Evolutionary conservation across 2,888 invertebrate species (phyloP), one percentile per base, ranked within the genome.

Genomic region (Pherbina coryleti): DNA sequence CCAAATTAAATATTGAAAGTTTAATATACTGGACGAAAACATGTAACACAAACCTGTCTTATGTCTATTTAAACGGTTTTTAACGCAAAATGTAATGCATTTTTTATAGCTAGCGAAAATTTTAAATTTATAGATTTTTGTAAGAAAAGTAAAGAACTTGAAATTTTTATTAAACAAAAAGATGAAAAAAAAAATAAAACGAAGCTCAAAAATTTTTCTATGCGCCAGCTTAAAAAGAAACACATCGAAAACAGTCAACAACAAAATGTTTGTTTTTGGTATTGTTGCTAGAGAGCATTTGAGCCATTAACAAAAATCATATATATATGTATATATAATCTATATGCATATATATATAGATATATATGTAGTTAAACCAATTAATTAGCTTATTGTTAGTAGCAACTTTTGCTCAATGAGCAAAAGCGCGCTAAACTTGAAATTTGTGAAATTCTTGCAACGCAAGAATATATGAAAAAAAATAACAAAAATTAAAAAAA

Each of bases 61-160:
- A 60, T 66, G 69, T 69, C 69, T 69, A 51, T 69, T 69, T 69
- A 69, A 69, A 69, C 51, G 69, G 69, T 69, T 69, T 69, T 69
- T 25, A 69, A 69, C 9, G 28, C 60, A 25, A 69, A 69, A 69
- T 69, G 28, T 22, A 69, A 37, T 51, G 69, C 69, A 69, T 51
- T 69, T 69, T 69, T 51, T 49, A 69, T 69, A 69, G 69, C 69
- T 69, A 69, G 69, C 22, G 22, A 69, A 69, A 69, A 69, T 51
- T 51, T 69, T 51, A 72, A 72, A 60, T 55, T 72, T 72, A 60
- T 72, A 72, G 72, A 72, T 60, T 72, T 72, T 60, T 72, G 57
- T 71, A 57, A 71, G 17, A 17, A 31, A 34, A 71, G 19, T 55
- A 71, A n/a, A 53, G 0, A 60, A 34, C 14, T 11, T 25, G 49